phyloP scores from a whole-genome alignment of 2,797 vertebrate genomes.

The Onychomys torridus region DNA sequence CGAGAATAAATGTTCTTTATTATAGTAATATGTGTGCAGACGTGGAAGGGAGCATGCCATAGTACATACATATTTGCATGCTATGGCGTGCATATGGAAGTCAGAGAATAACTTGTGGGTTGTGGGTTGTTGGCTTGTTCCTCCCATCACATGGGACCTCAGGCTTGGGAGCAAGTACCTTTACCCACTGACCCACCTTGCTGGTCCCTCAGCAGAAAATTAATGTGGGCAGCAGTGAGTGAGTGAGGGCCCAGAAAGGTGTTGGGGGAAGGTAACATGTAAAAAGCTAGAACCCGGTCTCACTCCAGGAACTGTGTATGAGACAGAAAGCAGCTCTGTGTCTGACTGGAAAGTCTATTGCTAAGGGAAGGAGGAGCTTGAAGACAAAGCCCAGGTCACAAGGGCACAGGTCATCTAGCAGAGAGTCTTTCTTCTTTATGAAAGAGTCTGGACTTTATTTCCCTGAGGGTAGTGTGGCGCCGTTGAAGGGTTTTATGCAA shows the following conservation, averaged over 20 bases:
- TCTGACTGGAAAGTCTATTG: background rate
- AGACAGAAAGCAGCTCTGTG: background rate
- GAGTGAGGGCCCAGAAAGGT: background rate
- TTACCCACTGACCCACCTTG: background rate
- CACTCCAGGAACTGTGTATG: background rate
- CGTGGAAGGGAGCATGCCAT: background rate
- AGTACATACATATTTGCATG: background rate
- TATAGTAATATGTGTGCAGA: background rate
- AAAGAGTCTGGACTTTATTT: slow-evolving; percentile 1
- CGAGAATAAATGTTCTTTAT: background rate
- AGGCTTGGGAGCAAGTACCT: background rate
- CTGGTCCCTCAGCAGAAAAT: background rate
- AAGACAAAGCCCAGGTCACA: background rate
- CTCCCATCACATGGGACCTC: background rate
- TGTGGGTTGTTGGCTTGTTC: background rate
- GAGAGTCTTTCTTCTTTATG: background rate
- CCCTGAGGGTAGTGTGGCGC: background rate
- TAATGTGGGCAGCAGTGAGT: background rate
- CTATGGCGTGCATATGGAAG: background rate
- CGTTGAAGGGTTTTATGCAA: background rate
- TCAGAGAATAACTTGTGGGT: background rate
- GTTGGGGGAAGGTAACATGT: background rate
- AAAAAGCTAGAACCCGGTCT: slow-evolving; percentile 34
- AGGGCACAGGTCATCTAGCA: background rate
- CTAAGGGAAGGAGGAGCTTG: background rate